Base-by-base conservation (phyloP, 2,797 vertebrate genomes). In the Crypturellus tataupa region DNA sequence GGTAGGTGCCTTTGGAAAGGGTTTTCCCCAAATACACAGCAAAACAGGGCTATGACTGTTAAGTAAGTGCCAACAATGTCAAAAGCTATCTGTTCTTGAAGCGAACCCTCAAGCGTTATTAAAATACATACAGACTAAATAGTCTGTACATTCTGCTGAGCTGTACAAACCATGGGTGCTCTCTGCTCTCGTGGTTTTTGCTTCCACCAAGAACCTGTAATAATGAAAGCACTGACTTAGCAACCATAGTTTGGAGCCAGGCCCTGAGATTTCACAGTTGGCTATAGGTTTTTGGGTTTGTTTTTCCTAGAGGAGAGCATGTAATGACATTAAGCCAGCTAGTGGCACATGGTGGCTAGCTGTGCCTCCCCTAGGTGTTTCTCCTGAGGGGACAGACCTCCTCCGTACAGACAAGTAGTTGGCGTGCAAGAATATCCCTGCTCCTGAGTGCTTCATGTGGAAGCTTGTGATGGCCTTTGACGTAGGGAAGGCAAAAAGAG, bases 201-300 rank as follows among this genome's bases (percentile, higher is more conserved):
- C 68, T 95, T 94, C 77, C 70, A 91, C 77, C 80, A 77, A 18
- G 51, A 94, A 80, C 64, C 33, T 5, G 1, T 84, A 90, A 94
- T 91, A 96, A 93, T 40, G 80, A 91, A 96, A 93, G 75, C 86
- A 95, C 87, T 86, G 87, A 95, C 80, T 77, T 76, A 90, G 87
- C 87, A 95, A 91, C 73, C 40, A 62, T 33, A 1, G 0, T 85
- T 85, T 67, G 64, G 68, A 92, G 88, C 65, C 90, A 80, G 55
- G n/a, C 80, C 71, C 81, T 2, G 40, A 76, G 60, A 91, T 79
- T 85, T 40, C 83, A 93, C 77, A 86, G 70, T 1, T 80, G 60
- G 56, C 64, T 86, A 40, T 25, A 84, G 46, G 77, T 91, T 92
- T 55, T 84, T 70, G 75, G 53, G 46, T 85, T 73, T 81, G 53